These are phyloP conservation scores for Pterocles gutturalis DNA, from an alignment of 2,113 vertebrate species.

Conservation along the genomic window DNA sequence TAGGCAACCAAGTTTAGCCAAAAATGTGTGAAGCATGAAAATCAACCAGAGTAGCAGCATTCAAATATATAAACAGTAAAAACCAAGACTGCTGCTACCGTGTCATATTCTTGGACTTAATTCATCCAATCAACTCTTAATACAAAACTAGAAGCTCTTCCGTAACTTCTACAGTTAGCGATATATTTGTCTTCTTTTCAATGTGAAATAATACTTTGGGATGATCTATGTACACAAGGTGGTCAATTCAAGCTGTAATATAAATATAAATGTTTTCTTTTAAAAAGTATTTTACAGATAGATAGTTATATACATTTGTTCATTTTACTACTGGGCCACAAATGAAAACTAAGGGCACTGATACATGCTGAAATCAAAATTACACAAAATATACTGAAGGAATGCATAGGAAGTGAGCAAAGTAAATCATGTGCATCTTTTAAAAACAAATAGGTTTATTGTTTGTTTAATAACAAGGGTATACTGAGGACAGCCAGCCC, in stretches of 20 bases:
- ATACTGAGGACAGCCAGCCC: not conserved
- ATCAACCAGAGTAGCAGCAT: slow-evolving; percentile 71
- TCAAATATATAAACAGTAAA: slow-evolving; percentile 75
- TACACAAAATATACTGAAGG: slow-evolving; percentile 38
- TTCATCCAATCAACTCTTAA: slow-evolving; percentile 76
- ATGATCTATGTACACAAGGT: slow-evolving; percentile 94
- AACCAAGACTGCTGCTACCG: slow-evolving; percentile 69
- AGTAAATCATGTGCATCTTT: not conserved
- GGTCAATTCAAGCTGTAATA: slow-evolving; percentile 89
- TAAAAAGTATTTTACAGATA: slow-evolving; percentile 82
- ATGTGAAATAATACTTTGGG: slow-evolving; percentile 99
- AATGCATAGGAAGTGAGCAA: slow-evolving; percentile 38
- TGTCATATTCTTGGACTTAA: slow-evolving; percentile 61
- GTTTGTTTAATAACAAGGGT: slow-evolving; percentile 15
- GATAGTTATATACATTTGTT: slow-evolving; percentile 88
- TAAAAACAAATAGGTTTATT: slow-evolving; percentile 36
- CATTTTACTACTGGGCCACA: slow-evolving; percentile 81
- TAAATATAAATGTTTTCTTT: slow-evolving; percentile 89
- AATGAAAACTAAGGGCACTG: slow-evolving; percentile 27
- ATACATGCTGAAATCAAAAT: slow-evolving; percentile 31
- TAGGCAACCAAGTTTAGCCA: slow-evolving; percentile 74
- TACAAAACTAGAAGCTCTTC: slow-evolving; percentile 96
- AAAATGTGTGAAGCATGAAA: slow-evolving; percentile 68
- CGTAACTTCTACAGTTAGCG: slow-evolving; percentile 87
- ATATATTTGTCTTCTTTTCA: slow-evolving; percentile 93